Base-by-base conservation (phyloP, 23 tunicate genomes). In the Oikopleura dioica region DNA sequence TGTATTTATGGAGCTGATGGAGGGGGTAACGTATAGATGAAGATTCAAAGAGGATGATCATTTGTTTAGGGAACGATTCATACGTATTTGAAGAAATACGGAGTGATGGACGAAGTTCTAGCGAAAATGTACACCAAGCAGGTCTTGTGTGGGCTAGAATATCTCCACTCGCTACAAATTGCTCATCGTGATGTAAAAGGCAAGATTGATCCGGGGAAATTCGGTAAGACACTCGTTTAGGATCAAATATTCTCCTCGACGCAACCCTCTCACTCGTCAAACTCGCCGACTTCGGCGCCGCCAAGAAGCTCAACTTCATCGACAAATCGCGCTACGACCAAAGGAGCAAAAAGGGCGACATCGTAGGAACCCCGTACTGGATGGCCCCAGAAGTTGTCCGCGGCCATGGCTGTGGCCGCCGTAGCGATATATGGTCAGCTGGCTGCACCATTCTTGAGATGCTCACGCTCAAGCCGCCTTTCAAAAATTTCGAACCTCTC, bases 371-470 rank as follows among this genome's bases (percentile, higher is more conserved):
- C 1, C 99, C 99, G 35, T 94, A 79, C 69, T 94, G 99, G 99
- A 94, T 94, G 99, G 99, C 99, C 12, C 99, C 99, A 1, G 99
- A 94, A 59, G 99, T 94, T 5, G 81, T 94, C 38, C 86, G 78
- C 0, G 87, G 84, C 0, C 76, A 84, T 31, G 82, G 83, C 0
- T 77, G 83, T 68, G 99, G 99, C 36, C 86, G 95, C 37, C 84
- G 87, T 51, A 80, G 88, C 1, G 99, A 94, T 77, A 78, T 94
- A 1, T 94, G 99, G 99, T 91, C 50, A 36, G 76, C 77, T 1
- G 72, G 72, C 30, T 63, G 72, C 33, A 63, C 72, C 30, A 63
- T 28, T 28, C 30, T 63, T 2, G 72, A 63, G 26, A 63, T 63
- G 72, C 16, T 63, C 30, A 63, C 72, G 33, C 30, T 23, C 4